phyloP scores from a whole-genome alignment of 2,888 invertebrate species.

The Andricus quercusramuli region DNA sequence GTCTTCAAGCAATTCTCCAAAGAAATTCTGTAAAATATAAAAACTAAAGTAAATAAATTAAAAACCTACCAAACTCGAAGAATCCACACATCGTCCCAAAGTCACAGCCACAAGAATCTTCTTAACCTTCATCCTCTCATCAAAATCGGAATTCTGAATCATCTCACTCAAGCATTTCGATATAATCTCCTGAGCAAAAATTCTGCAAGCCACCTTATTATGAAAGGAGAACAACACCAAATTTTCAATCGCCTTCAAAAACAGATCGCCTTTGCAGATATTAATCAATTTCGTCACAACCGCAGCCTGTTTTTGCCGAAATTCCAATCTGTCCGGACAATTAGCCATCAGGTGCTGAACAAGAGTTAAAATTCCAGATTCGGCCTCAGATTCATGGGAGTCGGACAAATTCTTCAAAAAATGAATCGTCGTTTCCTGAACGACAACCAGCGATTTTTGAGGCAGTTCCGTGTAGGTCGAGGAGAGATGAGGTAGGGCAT shows the following conservation, averaged over 20 bases:
- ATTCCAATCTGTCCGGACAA: conserved; percentile 71
- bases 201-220: conserved; percentile 77
- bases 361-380: conserved; percentile 63
- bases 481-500: conserved; percentile 76
- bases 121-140: conserved; percentile 48
- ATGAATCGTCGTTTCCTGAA: conserved; percentile 67
- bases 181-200: conserved; percentile 80
- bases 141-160: conserved; percentile 39
- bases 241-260: conserved; percentile 58
- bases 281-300: conserved; percentile 68
- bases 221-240: conserved; percentile 71
- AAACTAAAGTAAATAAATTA: no score
- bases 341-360: conserved; percentile 70
- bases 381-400: conserved; percentile 58
- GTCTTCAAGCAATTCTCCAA: no score
- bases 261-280: conserved; percentile 59
- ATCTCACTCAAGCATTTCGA: conserved; percentile 74
- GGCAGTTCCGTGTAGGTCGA: conserved; percentile 61
- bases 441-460: conserved; percentile 55
- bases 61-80: conserved; percentile 80
- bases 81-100: conserved; percentile 81
- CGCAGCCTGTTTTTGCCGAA: conserved; percentile 70
- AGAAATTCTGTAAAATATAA: no score
- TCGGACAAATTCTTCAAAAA: conserved; percentile 66
- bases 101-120: conserved; percentile 79